Conservation (phyloP, 2,797 vertebrate genomes). For the Falco berigora region DNA sequence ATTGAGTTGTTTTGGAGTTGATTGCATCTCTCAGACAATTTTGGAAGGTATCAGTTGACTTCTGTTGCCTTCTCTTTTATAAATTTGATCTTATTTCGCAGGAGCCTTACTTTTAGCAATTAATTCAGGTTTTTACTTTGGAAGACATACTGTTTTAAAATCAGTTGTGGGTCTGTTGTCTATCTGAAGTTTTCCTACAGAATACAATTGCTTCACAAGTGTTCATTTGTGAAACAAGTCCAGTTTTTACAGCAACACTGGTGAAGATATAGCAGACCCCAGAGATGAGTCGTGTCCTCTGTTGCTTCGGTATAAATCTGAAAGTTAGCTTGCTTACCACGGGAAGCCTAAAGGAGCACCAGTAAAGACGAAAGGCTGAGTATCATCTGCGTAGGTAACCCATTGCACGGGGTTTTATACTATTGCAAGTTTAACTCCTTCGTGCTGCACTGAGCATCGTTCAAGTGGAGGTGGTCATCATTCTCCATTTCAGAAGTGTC, state of each 20-base stretch:
- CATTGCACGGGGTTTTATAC: neutral
- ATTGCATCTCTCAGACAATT: neutral
- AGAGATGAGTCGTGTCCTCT: neutral
- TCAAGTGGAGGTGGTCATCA: neutral
- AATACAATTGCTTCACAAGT: neutral
- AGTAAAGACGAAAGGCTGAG: neutral
- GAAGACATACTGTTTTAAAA: neutral
- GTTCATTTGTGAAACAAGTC: neutral
- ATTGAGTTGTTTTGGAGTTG: neutral
- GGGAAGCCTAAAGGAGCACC: neutral
- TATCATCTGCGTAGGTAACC: neutral
- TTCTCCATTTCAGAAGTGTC: neutral
- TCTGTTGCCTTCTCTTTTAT: neutral
- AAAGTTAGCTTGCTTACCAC: neutral
- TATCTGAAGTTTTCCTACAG: neutral
- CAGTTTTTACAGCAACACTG: neutral
- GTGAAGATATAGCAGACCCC: neutral
- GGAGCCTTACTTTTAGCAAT: neutral
- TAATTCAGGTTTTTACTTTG: neutral
- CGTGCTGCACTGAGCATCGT: neutral
- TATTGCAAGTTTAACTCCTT: neutral
- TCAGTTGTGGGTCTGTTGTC: neutral
- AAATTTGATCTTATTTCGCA: neutral
- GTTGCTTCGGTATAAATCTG: neutral
- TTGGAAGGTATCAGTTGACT: neutral